These are phyloP conservation scores for Lordiphosa collinella DNA, from an alignment of 1,140 invertebrate species.

Conservation along the genomic window DNA sequence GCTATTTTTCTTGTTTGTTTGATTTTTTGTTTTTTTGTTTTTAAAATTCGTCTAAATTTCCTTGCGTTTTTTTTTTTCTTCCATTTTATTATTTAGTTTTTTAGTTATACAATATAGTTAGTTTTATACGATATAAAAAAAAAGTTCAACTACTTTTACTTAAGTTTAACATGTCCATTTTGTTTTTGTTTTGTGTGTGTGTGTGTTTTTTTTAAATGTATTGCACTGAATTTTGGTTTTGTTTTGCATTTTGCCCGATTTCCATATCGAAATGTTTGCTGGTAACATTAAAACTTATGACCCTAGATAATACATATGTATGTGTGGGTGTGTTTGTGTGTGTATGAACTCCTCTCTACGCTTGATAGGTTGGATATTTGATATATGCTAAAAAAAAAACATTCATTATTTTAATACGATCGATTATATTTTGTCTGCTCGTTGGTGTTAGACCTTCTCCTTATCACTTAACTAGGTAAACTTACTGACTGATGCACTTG, in stretches of 20 bases:
- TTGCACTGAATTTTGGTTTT: conserved; percentile 56
- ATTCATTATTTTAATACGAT: conserved; percentile 24
- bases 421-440: conserved; percentile 51
- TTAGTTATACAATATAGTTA: conserved; percentile 49
- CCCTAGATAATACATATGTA: conserved; percentile 29
- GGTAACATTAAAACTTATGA: conserved; percentile 66
- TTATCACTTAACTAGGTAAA: conserved; percentile 38
- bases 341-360: not conserved
- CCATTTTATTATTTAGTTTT: conserved; percentile 15
- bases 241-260: conserved; percentile 15
- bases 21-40: conserved; percentile 48
- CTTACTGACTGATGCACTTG: conserved; percentile 16
- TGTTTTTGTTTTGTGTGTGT: conserved; percentile 19
- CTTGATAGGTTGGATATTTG: conserved; percentile 11
- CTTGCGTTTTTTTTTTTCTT: conserved; percentile 24
- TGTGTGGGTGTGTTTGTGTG: conserved; percentile 19
- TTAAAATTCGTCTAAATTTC: conserved; percentile 77
- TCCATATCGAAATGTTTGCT: conserved; percentile 7
- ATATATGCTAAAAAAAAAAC: conserved; percentile 22
- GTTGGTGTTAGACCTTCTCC: conserved; percentile 61
- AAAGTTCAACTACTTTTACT: conserved; percentile 66
- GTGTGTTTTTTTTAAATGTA: conserved; percentile 38
- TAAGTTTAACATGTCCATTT: conserved; percentile 42
- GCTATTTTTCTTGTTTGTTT: conserved; percentile 37
- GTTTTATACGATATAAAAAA: conserved; percentile 66